These are phyloP conservation scores for Pterocles gutturalis DNA, from an alignment of 2,113 vertebrate genomes.

Conservation along the genomic window DNA sequence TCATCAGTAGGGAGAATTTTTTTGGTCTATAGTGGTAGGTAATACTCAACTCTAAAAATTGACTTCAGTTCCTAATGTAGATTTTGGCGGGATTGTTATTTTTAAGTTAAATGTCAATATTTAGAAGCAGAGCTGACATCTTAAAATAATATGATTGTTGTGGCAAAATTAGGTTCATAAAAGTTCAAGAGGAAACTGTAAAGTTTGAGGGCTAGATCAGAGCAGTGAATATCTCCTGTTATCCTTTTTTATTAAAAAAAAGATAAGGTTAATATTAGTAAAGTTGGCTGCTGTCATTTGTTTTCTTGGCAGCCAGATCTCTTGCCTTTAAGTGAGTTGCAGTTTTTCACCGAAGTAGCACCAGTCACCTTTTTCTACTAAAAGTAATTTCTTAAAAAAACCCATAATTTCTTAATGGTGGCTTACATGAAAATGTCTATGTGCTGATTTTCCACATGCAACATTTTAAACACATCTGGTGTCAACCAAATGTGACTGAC, in stretches of 20 bases:
- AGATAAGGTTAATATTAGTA: not conserved
- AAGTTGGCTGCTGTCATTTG: not conserved
- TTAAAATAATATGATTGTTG: not conserved
- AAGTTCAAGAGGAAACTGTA: not conserved
- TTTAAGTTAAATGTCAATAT: not conserved
- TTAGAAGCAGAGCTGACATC: not conserved
- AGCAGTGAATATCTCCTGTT: not conserved
- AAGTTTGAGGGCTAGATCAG: not conserved
- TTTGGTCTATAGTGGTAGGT: not conserved
- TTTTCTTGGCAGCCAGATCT: not conserved
- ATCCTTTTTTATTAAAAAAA: not conserved
- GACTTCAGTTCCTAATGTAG: not conserved
- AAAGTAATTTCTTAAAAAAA: not conserved
- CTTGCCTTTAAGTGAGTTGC: not conserved
- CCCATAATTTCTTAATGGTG: too few relatives aligned
- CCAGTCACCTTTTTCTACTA: not conserved
- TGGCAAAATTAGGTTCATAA: not conserved
- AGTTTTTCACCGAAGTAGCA: not conserved
- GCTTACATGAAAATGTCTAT: not conserved
- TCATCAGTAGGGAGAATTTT: not conserved
- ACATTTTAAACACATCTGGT: not conserved
- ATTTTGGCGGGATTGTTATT: not conserved
- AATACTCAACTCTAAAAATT: not conserved
- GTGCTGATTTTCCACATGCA: not conserved
- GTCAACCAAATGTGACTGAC: not conserved